A percentile compares a stretch with the other conserved stretches of the same genome.
These are phyloP conservation scores for Drosophila novamexicana DNA, from an alignment of 1,140 invertebrate species.

Conservation along the genomic window DNA sequence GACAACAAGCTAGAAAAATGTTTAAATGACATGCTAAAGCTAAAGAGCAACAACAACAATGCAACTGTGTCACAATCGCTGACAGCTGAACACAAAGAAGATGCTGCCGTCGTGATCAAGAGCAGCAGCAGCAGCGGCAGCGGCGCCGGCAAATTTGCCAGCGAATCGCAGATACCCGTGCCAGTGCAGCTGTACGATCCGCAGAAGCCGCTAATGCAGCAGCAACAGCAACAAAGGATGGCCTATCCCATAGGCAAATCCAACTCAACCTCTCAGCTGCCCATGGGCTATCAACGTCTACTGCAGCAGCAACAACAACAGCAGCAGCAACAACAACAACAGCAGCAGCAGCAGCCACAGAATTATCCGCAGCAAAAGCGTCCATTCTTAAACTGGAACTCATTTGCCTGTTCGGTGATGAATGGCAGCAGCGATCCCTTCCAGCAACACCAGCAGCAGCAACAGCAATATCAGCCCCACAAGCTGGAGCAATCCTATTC, in stretches of 20 bases:
- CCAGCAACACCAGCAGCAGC: constrained; percentile 68
- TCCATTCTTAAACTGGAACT: constrained; percentile 76
- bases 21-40: constrained; percentile 80
- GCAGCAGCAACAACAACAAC: constrained; percentile 52
- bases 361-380: constrained; percentile 77
- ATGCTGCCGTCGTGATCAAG: constrained; percentile 5
- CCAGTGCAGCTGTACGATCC: constrained; percentile 72
- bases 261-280: constrained; percentile 77
- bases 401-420: constrained; percentile 75
- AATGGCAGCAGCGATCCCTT: constrained; percentile 73
- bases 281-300: constrained; percentile 66
- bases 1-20: constrained; percentile 83
- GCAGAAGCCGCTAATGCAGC: constrained; percentile 67
- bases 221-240: constrained; percentile 58
- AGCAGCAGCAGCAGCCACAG: constrained; percentile 34
- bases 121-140: constrained; percentile 18
- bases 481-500: constrained; percentile 76
- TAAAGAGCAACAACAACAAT: constrained; percentile 67
- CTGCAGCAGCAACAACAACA: constrained; percentile 59
- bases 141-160: constrained; percentile 49
- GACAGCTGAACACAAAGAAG: constrained; percentile 69
- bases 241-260: constrained; percentile 77
- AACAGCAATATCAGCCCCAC: constrained; percentile 47
- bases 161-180: constrained; percentile 70
- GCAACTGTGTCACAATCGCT: constrained; percentile 60